phyloP scores from a whole-genome alignment of 2,113 vertebrate species.

The Danionella cerebrum region DNA sequence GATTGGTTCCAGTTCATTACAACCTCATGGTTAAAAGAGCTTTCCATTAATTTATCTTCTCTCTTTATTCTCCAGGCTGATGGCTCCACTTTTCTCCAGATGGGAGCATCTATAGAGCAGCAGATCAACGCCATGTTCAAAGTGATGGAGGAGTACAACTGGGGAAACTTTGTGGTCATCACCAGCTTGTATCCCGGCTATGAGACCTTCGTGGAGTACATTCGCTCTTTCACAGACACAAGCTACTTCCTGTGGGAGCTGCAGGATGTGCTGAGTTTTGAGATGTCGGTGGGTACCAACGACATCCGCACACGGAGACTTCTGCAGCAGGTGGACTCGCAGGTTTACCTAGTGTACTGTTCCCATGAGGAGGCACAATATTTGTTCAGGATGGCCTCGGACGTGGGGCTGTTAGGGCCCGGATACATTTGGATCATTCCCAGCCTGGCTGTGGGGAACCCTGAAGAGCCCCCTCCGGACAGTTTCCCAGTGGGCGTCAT shows the following conservation, averaged over 20 bases:
- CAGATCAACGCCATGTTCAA: conserved; percentile 94
- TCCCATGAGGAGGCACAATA: conserved; percentile 87
- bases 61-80: conserved; percentile 70
- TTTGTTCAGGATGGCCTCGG: conserved; percentile 77
- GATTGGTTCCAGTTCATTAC: no score
- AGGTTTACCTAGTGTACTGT: conserved; percentile 87
- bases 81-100: conserved; percentile 86
- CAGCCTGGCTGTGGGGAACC: conserved; percentile 82
- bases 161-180: conserved; percentile 87
- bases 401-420: conserved; percentile 83
- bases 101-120: conserved; percentile 92
- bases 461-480: conserved; percentile 71
- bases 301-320: conserved; percentile 70
- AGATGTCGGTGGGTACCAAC: conserved; percentile 80
- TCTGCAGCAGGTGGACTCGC: conserved; percentile 87
- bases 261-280: conserved; percentile 82
- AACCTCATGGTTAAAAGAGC: no score
- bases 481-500: conserved; percentile 88
- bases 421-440: conserved; percentile 93
- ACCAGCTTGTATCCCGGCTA: conserved; percentile 92
- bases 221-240: conserved; percentile 82
- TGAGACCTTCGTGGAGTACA: conserved; percentile 81
- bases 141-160: conserved; percentile 95
- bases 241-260: conserved; percentile 88
- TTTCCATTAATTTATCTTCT: no score